phyloP scores from a whole-genome alignment of 1,140 invertebrate genomes.

The Episyrphus balteatus region DNA sequence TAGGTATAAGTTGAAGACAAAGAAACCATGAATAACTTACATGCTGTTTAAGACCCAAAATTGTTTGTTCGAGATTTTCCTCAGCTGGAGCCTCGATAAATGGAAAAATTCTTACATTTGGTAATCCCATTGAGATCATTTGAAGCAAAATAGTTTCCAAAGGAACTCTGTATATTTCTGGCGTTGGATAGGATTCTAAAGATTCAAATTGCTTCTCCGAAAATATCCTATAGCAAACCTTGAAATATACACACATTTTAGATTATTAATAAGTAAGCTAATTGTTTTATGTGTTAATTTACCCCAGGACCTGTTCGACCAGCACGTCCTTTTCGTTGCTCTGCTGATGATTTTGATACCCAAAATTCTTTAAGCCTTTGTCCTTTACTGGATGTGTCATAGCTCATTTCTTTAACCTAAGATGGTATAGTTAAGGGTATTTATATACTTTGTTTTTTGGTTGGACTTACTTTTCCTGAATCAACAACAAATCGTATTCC shows the following conservation, averaged over 20 bases:
- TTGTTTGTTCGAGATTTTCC: constrained; percentile 75
- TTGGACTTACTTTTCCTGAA: constrained; percentile 77
- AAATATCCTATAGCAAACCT: constrained; percentile 70
- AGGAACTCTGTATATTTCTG: constrained; percentile 86
- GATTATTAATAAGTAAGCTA: not conserved
- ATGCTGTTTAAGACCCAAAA: constrained; percentile 79
- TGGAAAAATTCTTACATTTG: constrained; percentile 83
- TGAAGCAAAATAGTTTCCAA: constrained; percentile 86
- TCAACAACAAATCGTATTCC: constrained; percentile 96
- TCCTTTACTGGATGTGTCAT: constrained; percentile 80
- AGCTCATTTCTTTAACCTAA: constrained; percentile 81
- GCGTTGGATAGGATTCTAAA: constrained; percentile 71
- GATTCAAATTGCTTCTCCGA: constrained; percentile 54
- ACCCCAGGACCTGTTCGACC: constrained; percentile 57
- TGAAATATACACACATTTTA: not conserved
- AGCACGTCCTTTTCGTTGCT: constrained; percentile 92
- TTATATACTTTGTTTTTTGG: constrained; percentile 2
- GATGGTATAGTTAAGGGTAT: constrained; percentile 27
- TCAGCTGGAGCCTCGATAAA: constrained; percentile 84
- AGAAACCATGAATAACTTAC: constrained; percentile 38
- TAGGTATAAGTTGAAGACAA: not conserved
- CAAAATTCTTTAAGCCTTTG: constrained; percentile 86
- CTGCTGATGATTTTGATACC: constrained; percentile 94
- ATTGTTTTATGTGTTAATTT: constrained; percentile 8
- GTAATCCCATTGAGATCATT: constrained; percentile 91